Evolutionary conservation across 2,797 vertebrate genomes (phyloP), one percentile per base, ranked within the genome.

Genomic region (Gymnothorax javanicus): DNA sequence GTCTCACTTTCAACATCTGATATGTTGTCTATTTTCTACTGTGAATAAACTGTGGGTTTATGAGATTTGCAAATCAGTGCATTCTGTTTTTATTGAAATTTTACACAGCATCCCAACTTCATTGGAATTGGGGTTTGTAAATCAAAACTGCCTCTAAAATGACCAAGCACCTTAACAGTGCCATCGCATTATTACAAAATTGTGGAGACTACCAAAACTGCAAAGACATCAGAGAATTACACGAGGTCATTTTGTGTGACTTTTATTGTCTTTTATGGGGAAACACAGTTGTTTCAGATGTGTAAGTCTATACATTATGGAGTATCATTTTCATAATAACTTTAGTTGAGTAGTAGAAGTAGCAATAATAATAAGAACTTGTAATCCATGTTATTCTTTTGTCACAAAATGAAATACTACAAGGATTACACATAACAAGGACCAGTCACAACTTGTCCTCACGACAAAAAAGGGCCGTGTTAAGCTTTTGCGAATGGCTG

Each of bases 191-290:
- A 56, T n/a, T 81, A 33, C 50, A 17, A 15, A 43, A n/a, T 43
- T 60, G 82, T 20, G 25, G 58, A 60, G 82, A 33, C 17, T 5
- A 15, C 25, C 54, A 83, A 8, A 15, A 62, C 33, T 50, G 67
- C 81, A 71, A 79, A 52, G 56, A 81, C 23, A 67, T 12, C 33
- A 83, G 7, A 79, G 54, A 54, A 8, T 13, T 59, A 73, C 13
- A 12, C 43, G 84, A 86, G 9, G 87, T 89, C 85, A 23, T 88
- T 92, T 91, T 54, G 83, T 90, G 23, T 92, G 50, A 88, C 64
- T 94, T 94, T 87, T 95, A 94, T 94, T 95, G 89, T 90, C 91
- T 92, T 88, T 92, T 91, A 93, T 91, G 84, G 90, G 88, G 87
- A 93, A 92, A 91, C 88, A 85, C 86, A 94, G 87, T 92, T 86